Evolutionary conservation across 2,797 vertebrate species (phyloP).

Genomic region (Enteromius viviparus): DNA sequence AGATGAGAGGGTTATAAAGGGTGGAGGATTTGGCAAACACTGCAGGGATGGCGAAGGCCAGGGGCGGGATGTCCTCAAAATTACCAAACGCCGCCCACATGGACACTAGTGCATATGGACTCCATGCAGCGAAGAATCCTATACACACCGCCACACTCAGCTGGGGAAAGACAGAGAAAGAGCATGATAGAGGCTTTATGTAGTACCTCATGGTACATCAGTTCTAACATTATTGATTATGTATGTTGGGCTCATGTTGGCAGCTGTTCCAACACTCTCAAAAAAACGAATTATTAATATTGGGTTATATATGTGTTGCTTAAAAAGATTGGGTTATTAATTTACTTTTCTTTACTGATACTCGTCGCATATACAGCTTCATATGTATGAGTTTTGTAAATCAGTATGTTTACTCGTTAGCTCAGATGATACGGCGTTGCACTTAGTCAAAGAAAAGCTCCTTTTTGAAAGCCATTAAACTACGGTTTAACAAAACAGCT

Average conservation of each 20-base stretch:
- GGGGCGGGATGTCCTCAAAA: slow-evolving; percentile 66
- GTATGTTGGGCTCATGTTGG: background rate
- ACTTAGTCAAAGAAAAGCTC: too few species aligned
- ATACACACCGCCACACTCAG: slow-evolving; percentile 72
- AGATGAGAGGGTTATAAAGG: slow-evolving; percentile 71
- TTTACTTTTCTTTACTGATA: too few species aligned
- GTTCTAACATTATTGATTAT: background rate
- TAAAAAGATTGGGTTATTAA: background rate
- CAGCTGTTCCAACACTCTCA: background rate
- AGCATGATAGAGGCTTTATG: background rate
- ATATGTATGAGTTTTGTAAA: too few species aligned
- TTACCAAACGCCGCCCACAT: slow-evolving; percentile 73
- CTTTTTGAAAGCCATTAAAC: too few species aligned
- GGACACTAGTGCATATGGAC: slow-evolving; percentile 71
- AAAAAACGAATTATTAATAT: background rate
- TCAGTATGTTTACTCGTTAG: too few species aligned
- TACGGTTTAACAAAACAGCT: too few species aligned
- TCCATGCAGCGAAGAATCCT: slow-evolving; percentile 74
- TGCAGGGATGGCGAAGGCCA: slow-evolving; percentile 73
- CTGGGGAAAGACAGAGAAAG: slow-evolving; percentile 55
- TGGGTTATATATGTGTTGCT: background rate
- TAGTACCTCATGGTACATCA: background rate
- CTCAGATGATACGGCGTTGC: too few species aligned
- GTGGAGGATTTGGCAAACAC: slow-evolving; percentile 75
- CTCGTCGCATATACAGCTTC: too few species aligned